phyloP scores from a whole-genome alignment of 2,113 vertebrate species.

The Crotalus horridus region DNA sequence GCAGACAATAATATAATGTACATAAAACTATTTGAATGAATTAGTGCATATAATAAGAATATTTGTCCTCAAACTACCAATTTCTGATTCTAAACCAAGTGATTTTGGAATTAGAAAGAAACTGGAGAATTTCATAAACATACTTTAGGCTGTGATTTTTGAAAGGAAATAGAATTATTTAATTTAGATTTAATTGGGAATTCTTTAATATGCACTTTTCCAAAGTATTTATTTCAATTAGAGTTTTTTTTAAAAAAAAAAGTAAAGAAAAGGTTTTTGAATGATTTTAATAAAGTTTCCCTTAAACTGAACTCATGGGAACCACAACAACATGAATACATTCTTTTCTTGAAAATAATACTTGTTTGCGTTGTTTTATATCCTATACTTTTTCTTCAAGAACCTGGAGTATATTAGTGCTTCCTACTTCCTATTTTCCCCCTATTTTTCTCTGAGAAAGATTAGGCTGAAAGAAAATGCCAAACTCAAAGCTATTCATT shows the following conservation, averaged over 20 bases:
- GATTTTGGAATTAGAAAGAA: slow-evolving; percentile 2
- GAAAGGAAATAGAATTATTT: slow-evolving; percentile 22
- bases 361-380: not conserved
- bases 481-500: not conserved
- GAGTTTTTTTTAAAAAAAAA: not conserved
- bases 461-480: not conserved
- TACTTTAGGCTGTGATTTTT: slow-evolving; percentile 1
- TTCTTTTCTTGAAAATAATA: not conserved
- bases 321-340: not conserved
- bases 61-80: slow-evolving; percentile 34
- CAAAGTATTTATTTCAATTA: not conserved
- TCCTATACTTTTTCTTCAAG: not conserved
- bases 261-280: not conserved
- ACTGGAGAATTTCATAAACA: slow-evolving; percentile 4
- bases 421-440: not conserved
- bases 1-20: slow-evolving; percentile 28
- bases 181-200: not conserved
- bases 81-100: slow-evolving; percentile 16
- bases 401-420: not conserved
- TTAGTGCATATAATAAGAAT: slow-evolving; percentile 37
- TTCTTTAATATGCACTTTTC: not conserved
- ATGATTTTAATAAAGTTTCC: not conserved
- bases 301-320: not conserved
- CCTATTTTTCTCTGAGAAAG: not conserved
- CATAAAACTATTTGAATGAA: slow-evolving; percentile 22